Evolutionary conservation across 2,113 vertebrate genomes (phyloP).

Genomic region (Gasterosteus nipponicus): DNA sequence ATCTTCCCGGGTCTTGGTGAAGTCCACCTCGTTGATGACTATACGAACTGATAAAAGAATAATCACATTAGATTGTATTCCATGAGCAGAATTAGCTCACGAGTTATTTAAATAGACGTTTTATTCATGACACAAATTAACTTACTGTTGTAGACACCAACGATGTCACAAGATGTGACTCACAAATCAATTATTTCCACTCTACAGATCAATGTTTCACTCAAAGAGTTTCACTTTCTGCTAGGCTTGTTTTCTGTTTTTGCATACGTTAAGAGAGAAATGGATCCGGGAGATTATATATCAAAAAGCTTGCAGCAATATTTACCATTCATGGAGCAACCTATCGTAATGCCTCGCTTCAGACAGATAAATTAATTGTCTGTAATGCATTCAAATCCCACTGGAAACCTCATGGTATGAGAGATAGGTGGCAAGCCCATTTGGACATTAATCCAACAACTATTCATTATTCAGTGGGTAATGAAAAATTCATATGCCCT

Average conservation of each 20-base stretch:
- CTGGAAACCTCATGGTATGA: conserved; percentile 70
- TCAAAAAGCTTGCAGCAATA: conserved; percentile 63
- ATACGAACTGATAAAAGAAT: conserved; percentile 85
- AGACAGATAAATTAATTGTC: conserved; percentile 76
- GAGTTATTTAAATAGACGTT: conserved; percentile 13
- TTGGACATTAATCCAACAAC: conserved; percentile 80
- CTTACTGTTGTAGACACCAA: background rate
- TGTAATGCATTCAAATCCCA: conserved; percentile 77
- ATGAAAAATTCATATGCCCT: conserved; percentile 81
- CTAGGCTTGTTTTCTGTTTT: conserved; percentile 31
- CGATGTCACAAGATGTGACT: conserved; percentile 5
- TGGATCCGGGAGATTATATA: conserved; percentile 47
- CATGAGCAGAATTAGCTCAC: conserved; percentile 1
- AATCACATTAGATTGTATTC: conserved; percentile 17
- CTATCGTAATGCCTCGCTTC: conserved; percentile 64
- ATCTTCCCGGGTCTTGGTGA: conserved; percentile 91
- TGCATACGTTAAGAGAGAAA: conserved; percentile 51
- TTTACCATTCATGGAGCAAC: conserved; percentile 65
- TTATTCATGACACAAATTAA: conserved; percentile 9
- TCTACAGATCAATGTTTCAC: conserved; percentile 43
- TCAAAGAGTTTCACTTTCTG: conserved; percentile 32
- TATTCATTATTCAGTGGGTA: conserved; percentile 81
- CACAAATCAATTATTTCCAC: conserved; percentile 35
- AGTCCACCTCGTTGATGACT: conserved; percentile 90
- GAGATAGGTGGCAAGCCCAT: conserved; percentile 75